A percentile compares a stretch with the other conserved stretches of the same genome.
Evolutionary conservation across 2,113 vertebrate genomes (phyloP).

Genomic region (Vanacampus margaritifer): DNA sequence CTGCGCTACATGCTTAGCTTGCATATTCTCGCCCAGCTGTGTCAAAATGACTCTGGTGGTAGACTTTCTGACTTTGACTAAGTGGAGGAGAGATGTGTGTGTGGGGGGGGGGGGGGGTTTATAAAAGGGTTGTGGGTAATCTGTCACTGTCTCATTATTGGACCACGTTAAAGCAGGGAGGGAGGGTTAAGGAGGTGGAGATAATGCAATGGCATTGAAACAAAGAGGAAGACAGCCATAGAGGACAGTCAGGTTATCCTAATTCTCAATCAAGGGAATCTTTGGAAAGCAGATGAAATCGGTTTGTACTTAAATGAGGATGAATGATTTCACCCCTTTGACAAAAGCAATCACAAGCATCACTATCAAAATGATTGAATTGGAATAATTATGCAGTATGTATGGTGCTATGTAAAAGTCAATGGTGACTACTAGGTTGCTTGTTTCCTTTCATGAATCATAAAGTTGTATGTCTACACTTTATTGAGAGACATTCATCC

Average conservation of each 20-base stretch:
- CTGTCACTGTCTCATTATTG: constrained; percentile 63
- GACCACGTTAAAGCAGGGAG: constrained; percentile 36
- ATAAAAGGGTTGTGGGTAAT: constrained; percentile 47
- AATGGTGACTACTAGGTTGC: neutral
- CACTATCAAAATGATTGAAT: neutral
- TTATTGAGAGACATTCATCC: neutral
- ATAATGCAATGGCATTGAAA: constrained; percentile 50
- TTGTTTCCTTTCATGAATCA: neutral
- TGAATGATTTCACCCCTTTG: constrained; percentile 14
- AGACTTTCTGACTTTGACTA: constrained; percentile 13
- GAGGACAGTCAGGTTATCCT: constrained; percentile 45
- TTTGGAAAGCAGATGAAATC: constrained; percentile 36
- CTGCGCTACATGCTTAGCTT: constrained; percentile 21
- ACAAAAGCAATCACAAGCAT: constrained; percentile 4
- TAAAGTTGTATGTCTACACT: neutral
- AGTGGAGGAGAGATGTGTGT: neutral
- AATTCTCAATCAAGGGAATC: constrained; percentile 47
- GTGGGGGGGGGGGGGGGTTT: constrained; percentile 10
- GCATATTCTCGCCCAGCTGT: constrained; percentile 18
- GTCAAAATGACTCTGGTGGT: constrained; percentile 20
- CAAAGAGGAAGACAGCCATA: constrained; percentile 16
- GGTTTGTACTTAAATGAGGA: constrained; percentile 26
- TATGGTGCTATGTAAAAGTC: neutral
- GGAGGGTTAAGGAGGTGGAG: constrained; percentile 32
- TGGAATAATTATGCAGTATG: neutral